phyloP scores from a whole-genome alignment of 2,113 vertebrate genomes.

The Bettongia penicillata region DNA sequence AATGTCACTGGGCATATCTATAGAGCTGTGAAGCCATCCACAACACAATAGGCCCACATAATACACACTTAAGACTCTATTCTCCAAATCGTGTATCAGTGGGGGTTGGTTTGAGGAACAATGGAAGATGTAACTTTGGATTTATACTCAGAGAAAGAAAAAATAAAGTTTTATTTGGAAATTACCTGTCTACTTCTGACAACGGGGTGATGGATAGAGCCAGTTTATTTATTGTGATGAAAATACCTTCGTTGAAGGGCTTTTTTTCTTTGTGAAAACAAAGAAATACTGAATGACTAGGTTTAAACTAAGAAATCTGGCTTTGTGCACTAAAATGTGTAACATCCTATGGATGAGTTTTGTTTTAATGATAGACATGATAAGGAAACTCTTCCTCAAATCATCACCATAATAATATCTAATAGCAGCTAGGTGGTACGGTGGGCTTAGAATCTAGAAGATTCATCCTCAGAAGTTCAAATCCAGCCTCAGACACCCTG shows the following conservation, averaged over 20 bases:
- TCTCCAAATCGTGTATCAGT: conserved; percentile 32
- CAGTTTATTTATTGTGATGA: conserved; percentile 70
- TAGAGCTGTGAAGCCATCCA: conserved; percentile 23
- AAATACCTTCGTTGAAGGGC: conserved; percentile 66
- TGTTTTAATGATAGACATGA: conserved; percentile 71
- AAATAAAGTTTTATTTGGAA: conserved; percentile 74
- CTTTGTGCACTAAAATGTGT: conserved; percentile 68
- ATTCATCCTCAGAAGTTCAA: neutral
- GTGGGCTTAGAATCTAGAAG: neutral
- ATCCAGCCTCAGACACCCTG: neutral
- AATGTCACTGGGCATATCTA: conserved; percentile 17
- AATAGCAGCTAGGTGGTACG: neutral
- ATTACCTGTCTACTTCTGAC: conserved; percentile 61
- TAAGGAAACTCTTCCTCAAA: conserved; percentile 70
- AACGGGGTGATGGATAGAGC: conserved; percentile 70
- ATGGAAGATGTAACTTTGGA: conserved; percentile 43
- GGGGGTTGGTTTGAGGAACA: conserved; percentile 47
- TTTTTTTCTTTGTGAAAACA: conserved; percentile 58
- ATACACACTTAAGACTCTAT: conserved; percentile 35
- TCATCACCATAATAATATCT: neutral
- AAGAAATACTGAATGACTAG: conserved; percentile 55
- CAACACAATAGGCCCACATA: conserved; percentile 35
- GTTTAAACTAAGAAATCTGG: conserved; percentile 70
- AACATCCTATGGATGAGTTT: conserved; percentile 76
- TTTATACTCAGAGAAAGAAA: conserved; percentile 64